Evolutionary conservation across 2,797 vertebrate species (phyloP), one percentile per base, ranked within the genome.

Genomic region (Tachyglossus aculeatus): DNA sequence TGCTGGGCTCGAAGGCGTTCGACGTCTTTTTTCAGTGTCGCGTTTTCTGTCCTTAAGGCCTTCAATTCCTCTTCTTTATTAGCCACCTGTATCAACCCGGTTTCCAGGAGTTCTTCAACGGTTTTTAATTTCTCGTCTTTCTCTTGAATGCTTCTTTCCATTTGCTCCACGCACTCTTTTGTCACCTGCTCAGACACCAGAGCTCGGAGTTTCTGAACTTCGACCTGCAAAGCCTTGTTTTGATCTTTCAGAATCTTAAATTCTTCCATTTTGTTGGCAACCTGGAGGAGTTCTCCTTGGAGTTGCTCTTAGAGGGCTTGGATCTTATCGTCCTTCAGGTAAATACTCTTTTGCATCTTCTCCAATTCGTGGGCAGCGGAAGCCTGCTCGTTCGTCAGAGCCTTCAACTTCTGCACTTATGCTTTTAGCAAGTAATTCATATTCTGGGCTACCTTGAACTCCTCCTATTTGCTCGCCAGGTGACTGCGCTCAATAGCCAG

Each of bases 41-140:
- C n/a, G n/a, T n/a, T n/a, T n/a, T n/a, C n/a, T n/a, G n/a, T n/a
- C n/a, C n/a, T n/a, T n/a, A n/a, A n/a, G n/a, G n/a, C 98, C 94
- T 95, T 95, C 43, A 99, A 90, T 36, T 96, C 94, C 22, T 96
- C 96, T 67, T 97, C 96, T 78, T 97, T 99, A 83, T 97, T 98
- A 73, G 97, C 97, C 91, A 99, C 93, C 86, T 99, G 92, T 71
- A 99, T 98, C 67, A 99, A 93, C 57, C 96, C 96, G 62, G 96
- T 88, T 86, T 99, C 96, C 68, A 99, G 92, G 68, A 99, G 90
- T 63, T 90, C 93, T 88, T 99, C 97, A 31, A 98, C 95, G 0
- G 95, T 98, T 90, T 94, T 98, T 79, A 98, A 94, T 86, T 97
- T 99, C 61, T 97, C 96, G 59, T 98, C 97, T 54, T 93, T 96